Evolutionary conservation across 2,113 vertebrate species (phyloP), one percentile per base, ranked within the genome.

Genomic region (Meles meles): DNA sequence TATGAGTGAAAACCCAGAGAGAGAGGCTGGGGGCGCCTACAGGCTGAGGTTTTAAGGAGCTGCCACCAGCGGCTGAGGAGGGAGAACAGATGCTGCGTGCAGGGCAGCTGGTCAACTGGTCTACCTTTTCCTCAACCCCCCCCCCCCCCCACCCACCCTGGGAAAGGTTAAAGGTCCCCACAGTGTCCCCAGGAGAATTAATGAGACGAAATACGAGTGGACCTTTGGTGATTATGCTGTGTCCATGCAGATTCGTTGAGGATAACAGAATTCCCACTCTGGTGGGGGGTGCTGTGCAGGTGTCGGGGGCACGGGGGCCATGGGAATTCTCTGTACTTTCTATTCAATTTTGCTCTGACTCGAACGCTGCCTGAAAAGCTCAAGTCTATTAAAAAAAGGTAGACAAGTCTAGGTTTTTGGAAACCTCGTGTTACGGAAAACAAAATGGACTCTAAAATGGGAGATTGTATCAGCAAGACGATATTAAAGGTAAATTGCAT

Each of bases 211-310:
- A 27, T 2, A 31, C 0, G 29, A 8, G 0, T 1, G 23, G 7
- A 0, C 11, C 31, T 27, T 2, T n/a, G 87, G 83, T 44, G 55
- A 74, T 42, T 6, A 42, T 3, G 29, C 23, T 1, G 17, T 12
- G 7, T 23, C 74, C 2, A 0, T 13, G 15, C 2, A 23, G 49
- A 20, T 7, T 76, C 37, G 0, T 14, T 3, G 9, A 0, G 11
- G 7, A 20, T 5, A 63, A 80, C 23, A 17, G 4, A 88, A 1
- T 37, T 5, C 7, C 27, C 21, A 2, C 57, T 76, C 20, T 55
- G 27, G 29, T 20, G 49, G 31, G 29, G 29, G 47, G 1, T 11
- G 10, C 4, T 25, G 6, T 6, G 23, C 29, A 0, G 0, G 11
- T 6, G 2, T 20, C n/a, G 34, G 39, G 57, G 21, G 1, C 15